phyloP scores from a whole-genome alignment of 2,797 vertebrate species.

The Orientallactaga sibirica region DNA sequence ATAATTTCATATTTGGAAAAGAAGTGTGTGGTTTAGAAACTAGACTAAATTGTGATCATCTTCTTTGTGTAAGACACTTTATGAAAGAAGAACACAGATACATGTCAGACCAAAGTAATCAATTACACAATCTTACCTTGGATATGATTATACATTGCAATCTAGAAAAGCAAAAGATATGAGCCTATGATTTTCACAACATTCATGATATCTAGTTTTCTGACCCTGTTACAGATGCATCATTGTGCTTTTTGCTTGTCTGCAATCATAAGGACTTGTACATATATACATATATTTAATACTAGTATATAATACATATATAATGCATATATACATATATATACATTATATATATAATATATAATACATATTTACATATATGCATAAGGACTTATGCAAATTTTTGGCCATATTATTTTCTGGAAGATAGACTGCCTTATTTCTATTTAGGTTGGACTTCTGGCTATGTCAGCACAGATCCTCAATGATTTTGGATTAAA shows the following conservation, averaged over 20 bases:
- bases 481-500: not conserved
- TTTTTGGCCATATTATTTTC: not conserved
- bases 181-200: not conserved
- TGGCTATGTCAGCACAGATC: not conserved
- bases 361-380: not conserved
- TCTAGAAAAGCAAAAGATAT: no score
- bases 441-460: not conserved
- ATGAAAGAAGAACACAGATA: not conserved
- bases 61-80: no score
- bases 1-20: no score
- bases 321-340: no score
- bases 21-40: no score
- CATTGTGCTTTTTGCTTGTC: not conserved
- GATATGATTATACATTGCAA: not conserved
- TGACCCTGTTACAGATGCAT: not conserved
- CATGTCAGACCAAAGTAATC: not conserved
- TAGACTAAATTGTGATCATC: no score
- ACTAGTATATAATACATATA: no score
- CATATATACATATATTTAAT: no score
- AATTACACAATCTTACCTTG: not conserved
- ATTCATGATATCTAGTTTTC: not conserved
- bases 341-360: no score
- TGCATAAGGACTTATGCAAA: not conserved
- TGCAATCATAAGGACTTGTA: not conserved
- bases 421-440: not conserved